These are phyloP conservation scores for Scarus forsteni DNA, from an alignment of 2,797 vertebrate species.

Conservation along the genomic window DNA sequence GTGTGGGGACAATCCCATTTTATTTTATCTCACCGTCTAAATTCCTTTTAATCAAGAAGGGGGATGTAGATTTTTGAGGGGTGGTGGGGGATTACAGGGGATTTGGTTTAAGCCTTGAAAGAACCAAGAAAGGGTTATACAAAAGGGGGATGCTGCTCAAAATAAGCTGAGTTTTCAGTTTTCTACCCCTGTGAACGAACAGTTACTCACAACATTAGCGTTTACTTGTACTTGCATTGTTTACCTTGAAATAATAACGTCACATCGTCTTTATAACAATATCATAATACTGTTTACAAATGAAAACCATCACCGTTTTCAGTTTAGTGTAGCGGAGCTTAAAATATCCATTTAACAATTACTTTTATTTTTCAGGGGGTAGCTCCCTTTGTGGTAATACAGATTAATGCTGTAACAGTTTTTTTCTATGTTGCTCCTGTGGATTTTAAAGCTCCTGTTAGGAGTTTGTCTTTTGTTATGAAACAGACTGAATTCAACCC, in stretches of 20 bases:
- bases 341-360: no score
- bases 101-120: constrained; percentile 66
- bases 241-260: background rate
- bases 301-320: constrained; percentile 9
- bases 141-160: constrained; percentile 42
- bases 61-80: constrained; percentile 43
- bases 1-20: constrained; percentile 19
- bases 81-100: constrained; percentile 51
- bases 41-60: constrained; percentile 54
- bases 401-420: constrained; percentile 2
- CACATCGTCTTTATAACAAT: constrained; percentile 10
- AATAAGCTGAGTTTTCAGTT: constrained; percentile 36
- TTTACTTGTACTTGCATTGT: constrained; percentile 6
- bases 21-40: constrained; percentile 29
- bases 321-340: no score
- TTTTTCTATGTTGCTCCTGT: no score
- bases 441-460: no score
- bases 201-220: constrained; percentile 3
- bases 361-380: constrained; percentile 3
- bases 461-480: no score
- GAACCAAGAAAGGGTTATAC: constrained; percentile 38
- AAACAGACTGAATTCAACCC: no score
- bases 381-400: constrained; percentile 8
- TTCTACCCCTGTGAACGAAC: constrained; percentile 15
- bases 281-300: background rate